Evolutionary conservation across 2,797 vertebrate species (phyloP).

Genomic region (Sebastes melanostomus): DNA sequence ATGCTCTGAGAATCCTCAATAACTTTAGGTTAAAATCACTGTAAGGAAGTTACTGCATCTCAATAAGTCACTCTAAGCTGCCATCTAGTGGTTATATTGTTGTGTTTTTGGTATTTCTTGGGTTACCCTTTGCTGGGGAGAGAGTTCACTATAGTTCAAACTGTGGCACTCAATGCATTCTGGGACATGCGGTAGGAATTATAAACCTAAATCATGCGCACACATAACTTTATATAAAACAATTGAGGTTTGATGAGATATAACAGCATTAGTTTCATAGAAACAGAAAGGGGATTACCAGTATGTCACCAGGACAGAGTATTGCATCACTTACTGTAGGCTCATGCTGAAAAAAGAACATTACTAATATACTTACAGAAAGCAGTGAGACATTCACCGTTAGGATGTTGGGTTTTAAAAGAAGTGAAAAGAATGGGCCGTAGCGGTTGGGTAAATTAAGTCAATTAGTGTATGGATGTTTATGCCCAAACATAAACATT

Average conservation of each 20-base stretch:
- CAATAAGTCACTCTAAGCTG: constrained; percentile 55
- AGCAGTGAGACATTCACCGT: not conserved
- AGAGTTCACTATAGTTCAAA: not conserved
- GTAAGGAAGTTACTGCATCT: not conserved
- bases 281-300: not conserved
- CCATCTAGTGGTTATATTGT: constrained; percentile 68
- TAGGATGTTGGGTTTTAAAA: not conserved
- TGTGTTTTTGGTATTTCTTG: not conserved
- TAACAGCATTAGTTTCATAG: not conserved
- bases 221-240: not conserved
- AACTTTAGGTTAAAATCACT: not conserved
- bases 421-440: not conserved
- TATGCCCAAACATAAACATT: not conserved
- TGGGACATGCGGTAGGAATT: not conserved
- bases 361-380: not conserved
- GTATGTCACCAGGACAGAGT: not conserved
- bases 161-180: not conserved
- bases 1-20: not conserved
- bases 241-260: not conserved
- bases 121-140: not conserved
- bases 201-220: not conserved
- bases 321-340: not conserved
- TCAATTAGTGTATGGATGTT: not conserved
- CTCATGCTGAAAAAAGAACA: not conserved
- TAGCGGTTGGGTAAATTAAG: not conserved